Conservation (phyloP, 2,888 invertebrate species). For the Clivina fossor region DNA sequence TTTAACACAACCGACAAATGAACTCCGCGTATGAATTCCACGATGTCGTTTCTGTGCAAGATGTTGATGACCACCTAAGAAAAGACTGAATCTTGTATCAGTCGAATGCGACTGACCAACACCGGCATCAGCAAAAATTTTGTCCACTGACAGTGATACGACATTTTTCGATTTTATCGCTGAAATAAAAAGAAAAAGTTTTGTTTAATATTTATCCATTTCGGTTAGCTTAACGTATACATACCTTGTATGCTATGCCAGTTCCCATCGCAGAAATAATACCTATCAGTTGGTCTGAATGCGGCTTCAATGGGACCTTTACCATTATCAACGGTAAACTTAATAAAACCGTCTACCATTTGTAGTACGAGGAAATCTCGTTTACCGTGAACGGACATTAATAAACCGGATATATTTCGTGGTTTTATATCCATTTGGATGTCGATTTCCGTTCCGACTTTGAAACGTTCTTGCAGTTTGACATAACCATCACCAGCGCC, state of each 20-base stretch:
- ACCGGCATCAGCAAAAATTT: constrained; percentile 70
- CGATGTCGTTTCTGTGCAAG: constrained; percentile 51
- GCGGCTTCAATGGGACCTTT: constrained; percentile 76
- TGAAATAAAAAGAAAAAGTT: constrained; percentile 52
- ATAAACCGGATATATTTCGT: constrained; percentile 77
- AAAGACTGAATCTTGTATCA: constrained; percentile 82
- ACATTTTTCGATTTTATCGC: constrained; percentile 90
- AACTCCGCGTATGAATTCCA: constrained; percentile 70
- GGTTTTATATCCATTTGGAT: constrained; percentile 87
- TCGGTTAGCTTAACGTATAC: too few species aligned
- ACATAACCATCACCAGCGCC: constrained; percentile 74
- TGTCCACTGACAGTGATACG: constrained; percentile 84
- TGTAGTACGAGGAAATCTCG: constrained; percentile 85
- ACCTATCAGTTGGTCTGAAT: constrained; percentile 66
- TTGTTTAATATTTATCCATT: too few species aligned
- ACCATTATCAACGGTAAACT: constrained; percentile 81
- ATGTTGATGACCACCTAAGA: constrained; percentile 84
- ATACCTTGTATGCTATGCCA: constrained; percentile 88
- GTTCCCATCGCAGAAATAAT: constrained; percentile 86
- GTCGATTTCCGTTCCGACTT: constrained; percentile 75
- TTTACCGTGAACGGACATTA: constrained; percentile 82
- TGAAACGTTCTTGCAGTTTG: constrained; percentile 71
- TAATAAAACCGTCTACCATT: constrained; percentile 81
- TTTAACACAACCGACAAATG: constrained; percentile 79
- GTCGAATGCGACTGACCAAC: constrained; percentile 71